phyloP scores from a whole-genome alignment of 2,113 vertebrate genomes.

The Eubucco bourcierii region DNA sequence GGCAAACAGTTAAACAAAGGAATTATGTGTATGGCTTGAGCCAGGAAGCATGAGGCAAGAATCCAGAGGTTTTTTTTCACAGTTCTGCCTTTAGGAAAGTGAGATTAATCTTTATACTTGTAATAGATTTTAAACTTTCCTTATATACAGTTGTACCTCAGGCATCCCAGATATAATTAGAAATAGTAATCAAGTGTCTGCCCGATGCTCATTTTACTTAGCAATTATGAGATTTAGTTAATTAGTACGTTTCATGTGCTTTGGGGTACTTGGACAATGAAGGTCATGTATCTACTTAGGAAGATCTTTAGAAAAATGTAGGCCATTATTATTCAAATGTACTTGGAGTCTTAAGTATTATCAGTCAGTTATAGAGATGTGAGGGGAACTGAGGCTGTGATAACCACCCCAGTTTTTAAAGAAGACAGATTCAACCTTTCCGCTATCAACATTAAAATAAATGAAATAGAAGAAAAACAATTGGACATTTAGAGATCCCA shows the following conservation, averaged over 20 bases:
- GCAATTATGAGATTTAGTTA: slow-evolving; percentile 41
- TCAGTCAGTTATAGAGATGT: neutral
- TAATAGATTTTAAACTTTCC: slow-evolving; percentile 45
- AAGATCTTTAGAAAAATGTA: slow-evolving; percentile 19
- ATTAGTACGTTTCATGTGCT: neutral
- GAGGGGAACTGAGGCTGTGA: neutral
- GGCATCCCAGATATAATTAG: slow-evolving; percentile 45
- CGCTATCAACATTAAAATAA: neutral
- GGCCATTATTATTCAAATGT: slow-evolving; percentile 21
- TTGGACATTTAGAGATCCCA: neutral
- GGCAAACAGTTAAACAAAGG: slow-evolving; percentile 48
- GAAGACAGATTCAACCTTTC: neutral
- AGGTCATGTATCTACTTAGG: slow-evolving; percentile 20
- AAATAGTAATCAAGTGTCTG: slow-evolving; percentile 49
- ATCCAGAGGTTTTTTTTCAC: neutral
- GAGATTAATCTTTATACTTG: slow-evolving; percentile 48
- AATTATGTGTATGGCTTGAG: neutral
- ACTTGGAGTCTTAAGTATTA: neutral
- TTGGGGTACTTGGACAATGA: slow-evolving; percentile 16
- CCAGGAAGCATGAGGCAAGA: neutral
- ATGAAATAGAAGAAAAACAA: neutral
- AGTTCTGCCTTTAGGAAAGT: slow-evolving; percentile 38
- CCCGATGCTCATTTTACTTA: neutral
- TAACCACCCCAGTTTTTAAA: neutral
- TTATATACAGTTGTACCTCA: slow-evolving; percentile 13